phyloP scores from a whole-genome alignment of 1,140 invertebrate species.

The Colletes latitarsis region DNA sequence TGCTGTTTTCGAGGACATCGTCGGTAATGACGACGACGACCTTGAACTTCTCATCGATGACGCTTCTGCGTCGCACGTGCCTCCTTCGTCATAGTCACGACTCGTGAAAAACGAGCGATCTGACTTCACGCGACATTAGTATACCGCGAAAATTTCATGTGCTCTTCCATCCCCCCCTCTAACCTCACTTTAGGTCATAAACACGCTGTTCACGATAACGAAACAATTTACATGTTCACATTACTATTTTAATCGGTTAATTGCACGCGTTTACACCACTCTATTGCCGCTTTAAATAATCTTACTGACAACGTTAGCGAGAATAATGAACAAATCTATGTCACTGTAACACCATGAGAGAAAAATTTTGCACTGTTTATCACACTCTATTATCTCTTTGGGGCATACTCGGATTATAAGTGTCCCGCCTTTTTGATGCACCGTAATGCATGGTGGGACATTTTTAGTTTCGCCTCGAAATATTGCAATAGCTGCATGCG shows the following conservation, averaged over 20 bases:
- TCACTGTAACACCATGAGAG: neutral
- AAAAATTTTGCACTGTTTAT: too few species aligned
- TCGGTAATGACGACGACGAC: constrained; percentile 25
- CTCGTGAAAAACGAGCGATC: neutral
- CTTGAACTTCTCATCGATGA: constrained; percentile 3
- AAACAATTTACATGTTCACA: neutral
- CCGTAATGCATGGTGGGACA: too few species aligned
- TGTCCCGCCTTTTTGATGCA: too few species aligned
- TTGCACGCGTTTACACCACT: neutral
- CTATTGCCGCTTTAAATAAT: neutral
- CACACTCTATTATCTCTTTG: too few species aligned
- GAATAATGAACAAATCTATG: constrained; percentile 1
- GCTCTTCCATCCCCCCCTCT: neutral
- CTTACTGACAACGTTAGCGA: neutral
- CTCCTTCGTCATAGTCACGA: too few species aligned
- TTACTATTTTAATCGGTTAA: neutral
- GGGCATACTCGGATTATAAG: too few species aligned
- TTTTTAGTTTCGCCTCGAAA: too few species aligned
- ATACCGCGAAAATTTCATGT: neutral
- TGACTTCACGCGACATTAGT: neutral
- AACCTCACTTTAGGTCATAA: too few species aligned
- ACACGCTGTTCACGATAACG: neutral
- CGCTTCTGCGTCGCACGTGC: too few species aligned
- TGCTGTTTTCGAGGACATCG: neutral
- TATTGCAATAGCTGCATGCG: too few species aligned